Base-by-base conservation (phyloP, 2,797 vertebrate species). In the Smutsia gigantea region DNA sequence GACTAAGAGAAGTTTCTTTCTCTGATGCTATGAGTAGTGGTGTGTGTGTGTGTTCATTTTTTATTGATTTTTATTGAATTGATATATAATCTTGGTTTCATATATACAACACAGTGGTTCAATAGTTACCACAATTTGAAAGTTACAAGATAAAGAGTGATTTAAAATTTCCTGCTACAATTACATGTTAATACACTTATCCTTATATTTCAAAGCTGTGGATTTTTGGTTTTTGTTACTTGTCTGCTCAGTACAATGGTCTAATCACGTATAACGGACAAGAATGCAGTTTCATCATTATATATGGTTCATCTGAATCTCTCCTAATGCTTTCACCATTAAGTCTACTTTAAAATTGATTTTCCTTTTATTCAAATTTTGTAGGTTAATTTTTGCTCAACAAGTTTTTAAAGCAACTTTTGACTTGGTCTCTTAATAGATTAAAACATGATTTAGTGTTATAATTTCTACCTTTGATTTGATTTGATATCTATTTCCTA, bases 341-440 rank as follows among this genome's bases (percentile, higher is more conserved):
- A 68, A 64, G 14, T 82, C 17, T 83, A 61, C 29, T 87, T 90
- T 69, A 79, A 75, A 89, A 64, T 4, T 64, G 8, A 69, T 81
- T 96, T 93, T 66, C 2, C 49, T 87, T 79, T 78, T 55, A 87
- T 63, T 84, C 42, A 66, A 27, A 23, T 87, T 66, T 89, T 72
- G n/a, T 74, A 75, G 49, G 7, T 83, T 82, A 84, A 69, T 64
- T 63, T 87, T 96, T 89, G 15, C 17, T 5, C 31, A 39, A 25
- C 4, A 18, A 53, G 0, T 93, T 72, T 91, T 82, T 27, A 93
- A 96, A 66, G 31, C 12, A 93, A 39, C 8, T 49, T 5, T 92
- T 89, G 31, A 74, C 15, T 77, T 53, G 19, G 10, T 93, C 74
- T 87, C 61, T 34, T 83, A 42, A 17, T 61, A 51, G 14, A 51